A percentile compares a stretch with the other conserved stretches of the same genome.
These are phyloP conservation scores for Achroia grisella DNA, from an alignment of 1,140 invertebrate species.

Conservation along the genomic window DNA sequence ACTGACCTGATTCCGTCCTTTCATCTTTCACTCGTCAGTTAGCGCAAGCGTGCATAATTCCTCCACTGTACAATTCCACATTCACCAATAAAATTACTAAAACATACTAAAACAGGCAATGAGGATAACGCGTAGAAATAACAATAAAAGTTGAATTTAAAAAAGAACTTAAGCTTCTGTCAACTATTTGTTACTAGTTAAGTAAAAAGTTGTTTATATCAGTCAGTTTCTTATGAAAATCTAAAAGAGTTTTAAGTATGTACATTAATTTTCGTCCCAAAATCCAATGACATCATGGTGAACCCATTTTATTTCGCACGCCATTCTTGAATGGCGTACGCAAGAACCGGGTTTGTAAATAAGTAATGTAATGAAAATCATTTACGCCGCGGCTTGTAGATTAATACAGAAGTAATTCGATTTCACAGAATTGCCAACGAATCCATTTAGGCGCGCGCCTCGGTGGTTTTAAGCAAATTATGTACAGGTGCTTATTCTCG, in stretches of 20 bases:
- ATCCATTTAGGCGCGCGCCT: constrained; percentile 3
- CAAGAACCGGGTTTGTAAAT: constrained; percentile 43
- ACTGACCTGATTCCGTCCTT: no score
- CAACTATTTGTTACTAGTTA: no score
- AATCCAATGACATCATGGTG: constrained; percentile 7
- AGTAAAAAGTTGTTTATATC: no score
- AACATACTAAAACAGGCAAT: no score
- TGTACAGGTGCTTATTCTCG: constrained; percentile 1
- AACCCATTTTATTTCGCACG: constrained; percentile 24
- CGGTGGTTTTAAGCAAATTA: constrained; percentile 8
- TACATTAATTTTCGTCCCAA: background rate
- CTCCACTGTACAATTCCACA: no score
- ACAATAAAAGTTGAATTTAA: no score
- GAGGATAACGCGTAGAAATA: no score
- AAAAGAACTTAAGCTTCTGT: no score
- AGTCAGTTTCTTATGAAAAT: background rate
- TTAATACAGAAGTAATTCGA: constrained; percentile 28
- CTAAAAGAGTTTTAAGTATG: background rate
- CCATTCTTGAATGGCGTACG: constrained; percentile 25
- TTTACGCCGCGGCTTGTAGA: constrained; percentile 10
- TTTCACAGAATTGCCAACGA: constrained; percentile 7
- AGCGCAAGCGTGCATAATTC: no score
- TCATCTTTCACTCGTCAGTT: no score
- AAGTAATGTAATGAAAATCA: constrained; percentile 39
- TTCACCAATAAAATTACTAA: no score